Conservation (phyloP, 2,113 vertebrate genomes). For the Montifringilla adamsi region DNA sequence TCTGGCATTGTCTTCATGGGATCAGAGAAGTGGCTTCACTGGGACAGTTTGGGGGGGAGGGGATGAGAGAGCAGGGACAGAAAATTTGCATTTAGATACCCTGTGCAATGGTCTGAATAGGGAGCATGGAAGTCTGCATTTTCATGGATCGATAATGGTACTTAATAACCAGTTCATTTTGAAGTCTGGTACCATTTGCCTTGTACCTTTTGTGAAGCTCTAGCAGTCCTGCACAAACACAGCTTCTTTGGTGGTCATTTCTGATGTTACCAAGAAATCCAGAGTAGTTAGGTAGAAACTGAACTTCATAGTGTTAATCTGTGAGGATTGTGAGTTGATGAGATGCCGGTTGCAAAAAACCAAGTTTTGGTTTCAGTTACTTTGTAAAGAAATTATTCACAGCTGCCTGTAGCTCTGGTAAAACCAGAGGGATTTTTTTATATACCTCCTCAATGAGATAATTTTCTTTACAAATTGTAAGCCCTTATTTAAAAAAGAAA, state of each 20-base stretch:
- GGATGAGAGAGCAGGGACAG: neutral
- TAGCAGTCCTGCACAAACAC: neutral
- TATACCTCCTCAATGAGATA: neutral
- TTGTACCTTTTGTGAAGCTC: neutral
- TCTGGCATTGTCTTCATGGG: neutral
- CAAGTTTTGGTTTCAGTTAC: neutral
- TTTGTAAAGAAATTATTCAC: neutral
- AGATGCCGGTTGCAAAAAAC: neutral
- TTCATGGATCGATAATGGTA: accelerated
- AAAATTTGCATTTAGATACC: neutral
- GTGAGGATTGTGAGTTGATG: neutral
- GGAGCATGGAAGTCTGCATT: neutral
- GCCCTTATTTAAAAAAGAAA: neutral
- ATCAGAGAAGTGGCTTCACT: neutral
- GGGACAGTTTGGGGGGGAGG: accelerated
- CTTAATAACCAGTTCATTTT: neutral
- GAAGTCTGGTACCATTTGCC: neutral
- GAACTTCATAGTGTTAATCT: neutral
- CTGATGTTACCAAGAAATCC: neutral
- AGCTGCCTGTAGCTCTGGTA: neutral
- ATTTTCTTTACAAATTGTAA: neutral
- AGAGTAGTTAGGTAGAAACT: neutral
- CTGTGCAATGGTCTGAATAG: accelerated
- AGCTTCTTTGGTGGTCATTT: neutral
- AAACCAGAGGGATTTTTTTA: neutral